Evolutionary conservation across 2,888 invertebrate species (phyloP).

Genomic region (Chymomyza fuscimana): DNA sequence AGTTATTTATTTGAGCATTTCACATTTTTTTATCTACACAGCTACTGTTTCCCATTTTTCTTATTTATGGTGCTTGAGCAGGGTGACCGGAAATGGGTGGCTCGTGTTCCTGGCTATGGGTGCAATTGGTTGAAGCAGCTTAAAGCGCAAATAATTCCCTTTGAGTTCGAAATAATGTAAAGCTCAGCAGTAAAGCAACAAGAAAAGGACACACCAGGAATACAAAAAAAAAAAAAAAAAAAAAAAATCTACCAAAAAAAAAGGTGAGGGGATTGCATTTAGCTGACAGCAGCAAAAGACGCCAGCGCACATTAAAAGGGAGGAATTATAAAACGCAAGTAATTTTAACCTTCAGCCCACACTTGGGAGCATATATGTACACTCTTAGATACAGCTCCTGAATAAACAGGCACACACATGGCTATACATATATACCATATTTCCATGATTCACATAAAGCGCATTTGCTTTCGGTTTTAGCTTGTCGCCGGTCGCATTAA

Average conservation of each 20-base stretch:
- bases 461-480: constrained; percentile 31
- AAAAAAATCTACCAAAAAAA: background rate
- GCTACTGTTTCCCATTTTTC: constrained; percentile 52
- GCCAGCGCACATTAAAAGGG: constrained; percentile 40
- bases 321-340: constrained; percentile 57
- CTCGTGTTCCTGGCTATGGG: background rate
- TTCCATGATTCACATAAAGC: constrained; percentile 24
- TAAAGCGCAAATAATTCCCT: constrained; percentile 19
- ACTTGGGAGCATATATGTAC: constrained; percentile 6
- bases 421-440: background rate
- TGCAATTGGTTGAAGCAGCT: constrained; percentile 43
- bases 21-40: constrained; percentile 69
- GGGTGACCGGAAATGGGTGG: background rate
- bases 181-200: background rate
- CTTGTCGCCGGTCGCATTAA: constrained; percentile 11
- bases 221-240: background rate
- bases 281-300: constrained; percentile 52
- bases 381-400: background rate
- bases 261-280: constrained; percentile 25
- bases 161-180: constrained; percentile 3
- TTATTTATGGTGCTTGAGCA: constrained; percentile 53
- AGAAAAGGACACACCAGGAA: background rate
- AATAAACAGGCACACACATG: constrained; percentile 7
- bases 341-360: constrained; percentile 58
- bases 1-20: constrained; percentile 69